phyloP scores from a whole-genome alignment of 2,113 vertebrate species.

The Cisticola juncidis region DNA sequence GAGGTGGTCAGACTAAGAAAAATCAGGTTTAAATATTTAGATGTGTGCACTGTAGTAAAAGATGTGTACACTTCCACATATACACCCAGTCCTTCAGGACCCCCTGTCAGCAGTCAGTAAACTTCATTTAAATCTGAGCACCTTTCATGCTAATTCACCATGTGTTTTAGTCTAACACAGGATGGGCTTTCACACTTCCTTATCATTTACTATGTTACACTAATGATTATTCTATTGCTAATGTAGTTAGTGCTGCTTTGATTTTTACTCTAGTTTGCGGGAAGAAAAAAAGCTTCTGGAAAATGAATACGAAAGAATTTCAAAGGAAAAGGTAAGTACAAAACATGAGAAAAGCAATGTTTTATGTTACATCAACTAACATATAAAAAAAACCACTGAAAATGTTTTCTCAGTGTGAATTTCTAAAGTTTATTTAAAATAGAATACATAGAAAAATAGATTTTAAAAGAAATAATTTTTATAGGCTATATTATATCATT shows the following conservation, averaged over 20 bases:
- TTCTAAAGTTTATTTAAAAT: neutral
- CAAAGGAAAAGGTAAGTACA: conserved; percentile 82
- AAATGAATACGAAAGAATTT: conserved; percentile 78
- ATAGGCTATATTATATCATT: neutral
- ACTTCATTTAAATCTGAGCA: neutral
- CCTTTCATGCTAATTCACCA: neutral
- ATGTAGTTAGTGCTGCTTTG: neutral
- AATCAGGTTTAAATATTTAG: neutral
- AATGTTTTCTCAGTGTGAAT: neutral
- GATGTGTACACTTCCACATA: neutral
- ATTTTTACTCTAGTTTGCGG: conserved; percentile 69
- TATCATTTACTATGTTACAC: neutral
- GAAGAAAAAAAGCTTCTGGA: conserved; percentile 84
- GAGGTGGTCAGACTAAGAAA: neutral
- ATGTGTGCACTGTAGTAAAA: neutral
- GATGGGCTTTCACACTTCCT: neutral
- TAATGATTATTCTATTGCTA: neutral
- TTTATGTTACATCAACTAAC: neutral
- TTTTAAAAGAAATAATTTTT: neutral
- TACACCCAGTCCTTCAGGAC: neutral
- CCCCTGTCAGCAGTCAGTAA: neutral
- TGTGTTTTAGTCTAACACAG: neutral
- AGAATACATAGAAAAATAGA: neutral
- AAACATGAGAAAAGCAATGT: neutral
- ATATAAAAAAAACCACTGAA: neutral